Evolutionary conservation across 2,888 invertebrate genomes (phyloP).

Genomic region (Drosophila villosipedis): DNA sequence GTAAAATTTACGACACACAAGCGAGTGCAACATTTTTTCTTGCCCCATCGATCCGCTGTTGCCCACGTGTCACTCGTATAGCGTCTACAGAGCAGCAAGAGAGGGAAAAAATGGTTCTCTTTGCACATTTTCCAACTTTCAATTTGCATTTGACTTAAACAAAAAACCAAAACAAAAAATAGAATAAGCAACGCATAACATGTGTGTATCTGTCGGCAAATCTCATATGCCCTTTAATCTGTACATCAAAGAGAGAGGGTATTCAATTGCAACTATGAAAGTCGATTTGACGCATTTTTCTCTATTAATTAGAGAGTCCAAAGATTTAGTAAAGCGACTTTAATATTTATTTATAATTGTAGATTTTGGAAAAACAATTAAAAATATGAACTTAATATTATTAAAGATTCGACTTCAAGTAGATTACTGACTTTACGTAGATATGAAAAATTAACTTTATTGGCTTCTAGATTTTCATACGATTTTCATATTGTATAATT

Average conservation of each 20-base stretch:
- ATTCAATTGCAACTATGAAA: neutral
- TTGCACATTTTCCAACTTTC: slow-evolving; percentile 74
- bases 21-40: slow-evolving; percentile 10
- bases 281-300: neutral
- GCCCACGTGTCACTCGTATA: slow-evolving; percentile 1
- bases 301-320: neutral
- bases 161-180: slow-evolving; percentile 20
- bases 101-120: slow-evolving; percentile 21
- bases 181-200: slow-evolving; percentile 40
- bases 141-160: slow-evolving; percentile 70
- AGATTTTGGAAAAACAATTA: neutral
- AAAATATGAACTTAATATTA: neutral
- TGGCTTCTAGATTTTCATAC: neutral
- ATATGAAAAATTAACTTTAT: neutral
- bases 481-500: neutral
- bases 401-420: neutral
- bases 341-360: neutral
- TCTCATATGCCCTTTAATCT: slow-evolving; percentile 28
- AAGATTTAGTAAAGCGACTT: neutral
- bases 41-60: slow-evolving; percentile 32
- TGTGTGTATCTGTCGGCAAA: slow-evolving; percentile 21
- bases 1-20: slow-evolving; percentile 47
- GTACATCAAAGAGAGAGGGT: neutral
- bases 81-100: slow-evolving; percentile 9
- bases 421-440: too few relatives aligned